Evolutionary conservation across 2,113 vertebrate genomes (phyloP).

Genomic region (Astur gentilis): DNA sequence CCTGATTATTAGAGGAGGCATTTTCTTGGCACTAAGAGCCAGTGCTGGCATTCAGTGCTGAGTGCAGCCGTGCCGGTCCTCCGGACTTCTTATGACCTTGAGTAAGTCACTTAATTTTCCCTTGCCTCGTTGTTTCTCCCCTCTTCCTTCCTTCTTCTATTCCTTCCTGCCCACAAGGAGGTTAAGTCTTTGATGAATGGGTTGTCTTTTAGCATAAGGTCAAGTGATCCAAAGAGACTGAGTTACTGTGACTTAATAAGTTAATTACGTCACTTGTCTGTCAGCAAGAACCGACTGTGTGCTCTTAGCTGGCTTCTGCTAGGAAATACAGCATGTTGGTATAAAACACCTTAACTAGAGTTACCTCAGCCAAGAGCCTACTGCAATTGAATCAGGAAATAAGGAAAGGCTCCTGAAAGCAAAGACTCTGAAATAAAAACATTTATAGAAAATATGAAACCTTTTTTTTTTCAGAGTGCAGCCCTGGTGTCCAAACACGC

Average conservation of each 20-base stretch:
- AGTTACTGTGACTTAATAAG: conserved; percentile 21
- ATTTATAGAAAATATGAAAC: background rate
- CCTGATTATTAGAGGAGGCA: background rate
- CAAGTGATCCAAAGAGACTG: background rate
- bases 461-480: background rate
- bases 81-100: background rate
- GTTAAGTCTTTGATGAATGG: background rate
- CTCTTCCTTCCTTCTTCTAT: background rate
- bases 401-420: background rate
- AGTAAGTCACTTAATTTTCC: background rate
- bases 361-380: background rate
- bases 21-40: background rate
- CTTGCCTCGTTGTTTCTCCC: background rate
- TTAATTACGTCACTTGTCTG: background rate
- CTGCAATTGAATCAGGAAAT: background rate
- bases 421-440: background rate
- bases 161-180: background rate
- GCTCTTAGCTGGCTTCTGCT: background rate
- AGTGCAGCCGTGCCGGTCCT: background rate
- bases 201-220: background rate
- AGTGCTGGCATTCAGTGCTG: background rate
- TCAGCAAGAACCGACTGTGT: background rate
- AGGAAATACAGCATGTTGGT: background rate
- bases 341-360: background rate
- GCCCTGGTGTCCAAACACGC: background rate